phyloP scores from a whole-genome alignment of 2,113 vertebrate species.

The Isurus oxyrinchus region DNA sequence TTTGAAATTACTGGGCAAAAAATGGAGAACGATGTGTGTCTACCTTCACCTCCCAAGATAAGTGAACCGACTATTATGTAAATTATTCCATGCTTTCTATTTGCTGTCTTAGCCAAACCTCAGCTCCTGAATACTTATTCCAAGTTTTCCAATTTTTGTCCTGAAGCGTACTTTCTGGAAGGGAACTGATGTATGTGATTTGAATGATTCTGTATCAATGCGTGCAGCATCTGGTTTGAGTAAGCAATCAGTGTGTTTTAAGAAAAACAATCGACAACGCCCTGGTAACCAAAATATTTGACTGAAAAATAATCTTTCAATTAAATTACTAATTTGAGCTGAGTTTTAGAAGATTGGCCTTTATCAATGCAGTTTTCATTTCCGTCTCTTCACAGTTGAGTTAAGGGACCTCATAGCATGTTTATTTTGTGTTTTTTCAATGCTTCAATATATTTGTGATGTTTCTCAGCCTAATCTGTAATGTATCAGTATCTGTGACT shows the following conservation, averaged over 20 bases:
- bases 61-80: background rate
- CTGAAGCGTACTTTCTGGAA: background rate
- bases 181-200: background rate
- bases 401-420: background rate
- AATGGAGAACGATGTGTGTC: background rate
- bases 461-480: background rate
- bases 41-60: background rate
- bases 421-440: background rate
- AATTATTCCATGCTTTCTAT: background rate
- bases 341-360: background rate
- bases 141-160: background rate
- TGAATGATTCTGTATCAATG: background rate
- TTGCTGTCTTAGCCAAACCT: background rate
- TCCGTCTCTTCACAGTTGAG: background rate
- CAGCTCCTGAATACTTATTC: background rate
- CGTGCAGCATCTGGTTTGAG: background rate
- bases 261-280: background rate
- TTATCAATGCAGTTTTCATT: slow-evolving; percentile 8
- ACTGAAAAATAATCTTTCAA: background rate
- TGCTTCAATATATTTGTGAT: background rate
- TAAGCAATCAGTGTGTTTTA: background rate
- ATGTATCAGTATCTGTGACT: background rate
- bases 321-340: background rate
- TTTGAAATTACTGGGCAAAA: background rate
- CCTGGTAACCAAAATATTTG: background rate